Percentiles rank a stretch among this genome's conserved stretches.
phyloP scores from a whole-genome alignment of 2,113 vertebrate species.

The Indri indri region DNA sequence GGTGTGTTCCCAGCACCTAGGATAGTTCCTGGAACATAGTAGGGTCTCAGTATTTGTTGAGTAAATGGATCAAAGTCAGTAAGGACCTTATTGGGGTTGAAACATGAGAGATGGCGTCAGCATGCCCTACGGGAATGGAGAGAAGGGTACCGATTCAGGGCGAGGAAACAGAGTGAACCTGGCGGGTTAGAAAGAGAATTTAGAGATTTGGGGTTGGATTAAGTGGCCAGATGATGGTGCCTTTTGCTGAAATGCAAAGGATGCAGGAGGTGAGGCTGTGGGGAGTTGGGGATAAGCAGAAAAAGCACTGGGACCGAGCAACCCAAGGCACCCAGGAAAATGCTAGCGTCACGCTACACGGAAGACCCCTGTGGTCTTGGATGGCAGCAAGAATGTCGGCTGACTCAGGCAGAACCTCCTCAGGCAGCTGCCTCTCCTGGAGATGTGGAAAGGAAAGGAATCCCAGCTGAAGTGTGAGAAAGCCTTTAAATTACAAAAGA shows the following conservation, averaged over 20 bases:
- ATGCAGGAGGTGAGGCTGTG: not conserved
- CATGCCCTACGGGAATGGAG: not conserved
- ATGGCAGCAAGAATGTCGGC: not conserved
- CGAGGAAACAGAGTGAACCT: not conserved
- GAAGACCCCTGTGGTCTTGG: not conserved
- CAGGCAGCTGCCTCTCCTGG: not conserved
- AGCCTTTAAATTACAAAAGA: not conserved
- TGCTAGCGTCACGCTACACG: not conserved
- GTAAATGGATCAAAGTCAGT: not conserved
- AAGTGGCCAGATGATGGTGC: not conserved
- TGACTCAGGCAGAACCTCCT: not conserved
- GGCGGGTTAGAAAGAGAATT: not conserved
- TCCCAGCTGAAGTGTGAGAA: not conserved
- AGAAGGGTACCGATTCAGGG: not conserved
- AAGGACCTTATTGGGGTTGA: not conserved
- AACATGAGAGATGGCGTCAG: not conserved
- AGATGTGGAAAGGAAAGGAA: not conserved
- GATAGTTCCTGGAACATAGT: not conserved
- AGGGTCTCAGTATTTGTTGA: not conserved
- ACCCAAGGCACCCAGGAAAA: not conserved
- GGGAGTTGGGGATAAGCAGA: not conserved
- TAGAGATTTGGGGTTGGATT: not conserved
- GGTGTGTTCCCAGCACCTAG: not conserved
- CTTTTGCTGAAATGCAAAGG: constrained; percentile 17
- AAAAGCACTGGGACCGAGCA: not conserved